These are phyloP conservation scores for Carcharodon carcharias DNA, from an alignment of 2,797 vertebrate species.

Conservation along the genomic window DNA sequence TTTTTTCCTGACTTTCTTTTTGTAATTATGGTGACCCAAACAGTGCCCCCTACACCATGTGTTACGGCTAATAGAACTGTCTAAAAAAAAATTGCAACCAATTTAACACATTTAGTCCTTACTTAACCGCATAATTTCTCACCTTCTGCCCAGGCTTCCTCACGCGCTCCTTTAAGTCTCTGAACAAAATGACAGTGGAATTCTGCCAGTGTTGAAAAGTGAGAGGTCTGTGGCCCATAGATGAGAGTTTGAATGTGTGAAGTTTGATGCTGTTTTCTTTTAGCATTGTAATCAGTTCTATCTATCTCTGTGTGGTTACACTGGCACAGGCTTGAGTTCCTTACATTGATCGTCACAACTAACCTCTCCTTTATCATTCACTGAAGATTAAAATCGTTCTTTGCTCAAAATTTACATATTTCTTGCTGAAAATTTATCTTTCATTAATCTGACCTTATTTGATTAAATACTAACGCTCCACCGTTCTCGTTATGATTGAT, in stretches of 20 bases:
- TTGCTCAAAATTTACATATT: background rate
- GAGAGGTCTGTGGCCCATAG: background rate
- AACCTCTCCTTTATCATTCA: background rate
- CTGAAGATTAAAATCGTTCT: background rate
- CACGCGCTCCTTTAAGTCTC: background rate
- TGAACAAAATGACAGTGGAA: background rate
- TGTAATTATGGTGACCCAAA: background rate
- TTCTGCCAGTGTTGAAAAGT: background rate
- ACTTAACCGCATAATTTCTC: conserved; percentile 19
- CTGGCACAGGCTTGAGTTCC: background rate
- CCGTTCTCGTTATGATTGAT: background rate
- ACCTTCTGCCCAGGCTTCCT: conserved; percentile 22
- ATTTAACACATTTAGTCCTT: background rate
- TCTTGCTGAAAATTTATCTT: background rate
- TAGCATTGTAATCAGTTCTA: background rate
- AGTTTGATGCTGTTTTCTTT: background rate
- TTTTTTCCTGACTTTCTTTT: background rate
- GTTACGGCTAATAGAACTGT: background rate
- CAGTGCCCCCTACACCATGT: background rate
- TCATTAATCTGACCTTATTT: conserved; percentile 24
- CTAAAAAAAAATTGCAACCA: too few species aligned
- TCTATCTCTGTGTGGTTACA: conserved; percentile 2
- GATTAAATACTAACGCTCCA: background rate
- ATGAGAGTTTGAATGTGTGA: background rate
- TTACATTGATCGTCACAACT: background rate